Conservation (phyloP, 2,113 vertebrate genomes). For the Plotosus lineatus region DNA sequence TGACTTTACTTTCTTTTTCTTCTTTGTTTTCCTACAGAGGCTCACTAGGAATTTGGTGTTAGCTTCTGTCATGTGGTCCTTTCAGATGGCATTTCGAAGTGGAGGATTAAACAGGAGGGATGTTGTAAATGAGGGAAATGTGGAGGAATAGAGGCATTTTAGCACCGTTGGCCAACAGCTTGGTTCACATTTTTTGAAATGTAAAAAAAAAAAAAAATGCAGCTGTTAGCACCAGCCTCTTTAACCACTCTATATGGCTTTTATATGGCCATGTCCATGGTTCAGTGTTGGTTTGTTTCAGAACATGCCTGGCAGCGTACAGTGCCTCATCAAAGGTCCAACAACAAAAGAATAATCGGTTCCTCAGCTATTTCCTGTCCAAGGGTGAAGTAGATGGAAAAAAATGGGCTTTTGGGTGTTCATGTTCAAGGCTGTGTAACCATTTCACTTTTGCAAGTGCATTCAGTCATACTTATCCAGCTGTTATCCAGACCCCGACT, state of each 20-base stretch:
- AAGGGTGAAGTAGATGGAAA: neutral
- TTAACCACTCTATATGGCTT: conserved; percentile 37
- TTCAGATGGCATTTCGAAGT: conserved; percentile 37
- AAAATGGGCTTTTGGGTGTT: neutral
- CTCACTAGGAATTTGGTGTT: conserved; percentile 22
- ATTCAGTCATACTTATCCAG: conserved; percentile 26
- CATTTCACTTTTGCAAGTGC: neutral
- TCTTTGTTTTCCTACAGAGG: conserved; percentile 11
- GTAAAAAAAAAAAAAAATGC: neutral
- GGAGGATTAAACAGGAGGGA: conserved; percentile 43
- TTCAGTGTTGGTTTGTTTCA: conserved; percentile 23
- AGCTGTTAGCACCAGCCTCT: conserved; percentile 31
- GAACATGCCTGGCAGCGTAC: conserved; percentile 18
- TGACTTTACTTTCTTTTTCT: conserved; percentile 29
- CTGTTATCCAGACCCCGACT: neutral
- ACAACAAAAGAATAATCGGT: conserved; percentile 9
- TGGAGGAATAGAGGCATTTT: conserved; percentile 26
- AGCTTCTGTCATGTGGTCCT: conserved; percentile 24
- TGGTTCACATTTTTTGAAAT: neutral
- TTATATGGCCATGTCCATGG: conserved; percentile 32
- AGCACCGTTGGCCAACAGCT: neutral
- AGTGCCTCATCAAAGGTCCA: conserved; percentile 24
- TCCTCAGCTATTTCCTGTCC: conserved; percentile 38
- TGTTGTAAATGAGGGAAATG: conserved; percentile 23
- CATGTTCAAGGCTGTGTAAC: conserved; percentile 1